Evolutionary conservation across 92 coral and sea anemone genomes (phyloP), one percentile per base, ranked within the genome.

Genomic region (Siderastrea siderea): DNA sequence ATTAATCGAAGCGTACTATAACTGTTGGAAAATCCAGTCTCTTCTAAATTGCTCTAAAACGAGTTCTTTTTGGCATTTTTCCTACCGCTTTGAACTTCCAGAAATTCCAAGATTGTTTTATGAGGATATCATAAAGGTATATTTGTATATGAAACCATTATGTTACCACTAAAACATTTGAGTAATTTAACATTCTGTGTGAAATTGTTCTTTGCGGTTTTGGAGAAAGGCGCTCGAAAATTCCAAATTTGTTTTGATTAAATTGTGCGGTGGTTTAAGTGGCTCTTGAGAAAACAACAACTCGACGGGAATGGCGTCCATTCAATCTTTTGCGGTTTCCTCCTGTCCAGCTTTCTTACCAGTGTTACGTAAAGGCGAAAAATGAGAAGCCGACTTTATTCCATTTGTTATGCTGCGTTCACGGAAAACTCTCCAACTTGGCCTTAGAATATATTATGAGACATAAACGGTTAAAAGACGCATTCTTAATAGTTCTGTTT

Each of bases 231-330:
- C 19, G 59, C 51, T 50, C 45, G 53, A 74, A 53, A 19, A 67
- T 67, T 67, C 47, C 38, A 72, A 72, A 51, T 47, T 50, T 72
- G 63, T 74, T 52, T 52, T 74, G 62, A 74, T 74, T 19, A 53
- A 51, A 51, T 9, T 38, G 62, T 7, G 12, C 7, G 78, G 46
- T 53, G 19, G 55, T 16, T 26, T 6, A 38, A 57, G 47, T 70
- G 68, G 7, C 50, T 45, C 9, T 54, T 57, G 77, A 69, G 48
- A 12, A 45, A 69, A 69, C 81, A 69, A 52, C 4, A 68, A 68
- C 11, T 43, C 38, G 38, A 26, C 38, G 38, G 38, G 38, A 26
- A 26, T 26, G 38, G 38, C 38, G 38, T 26, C 38, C 38, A 26
- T 26, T 26, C 38, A 26, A 26, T 26, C 38, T 26, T 26, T 26